Evolutionary conservation across 2,113 vertebrate species (phyloP).

Genomic region (Gavia stellata): DNA sequence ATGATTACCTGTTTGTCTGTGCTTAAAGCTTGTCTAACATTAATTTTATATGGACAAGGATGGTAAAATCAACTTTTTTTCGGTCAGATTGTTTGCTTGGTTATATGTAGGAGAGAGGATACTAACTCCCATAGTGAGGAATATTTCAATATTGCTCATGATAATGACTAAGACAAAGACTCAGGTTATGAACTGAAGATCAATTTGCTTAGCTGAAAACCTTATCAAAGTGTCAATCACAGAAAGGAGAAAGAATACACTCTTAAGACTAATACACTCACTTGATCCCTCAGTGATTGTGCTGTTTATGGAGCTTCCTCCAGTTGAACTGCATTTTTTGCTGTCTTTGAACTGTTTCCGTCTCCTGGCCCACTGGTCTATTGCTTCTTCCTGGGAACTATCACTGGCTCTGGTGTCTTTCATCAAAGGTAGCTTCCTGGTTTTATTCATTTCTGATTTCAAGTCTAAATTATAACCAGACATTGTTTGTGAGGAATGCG

Average conservation of each 20-base stretch:
- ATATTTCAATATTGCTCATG: background rate
- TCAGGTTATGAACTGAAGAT: background rate
- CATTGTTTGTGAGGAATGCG: background rate
- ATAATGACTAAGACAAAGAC: background rate
- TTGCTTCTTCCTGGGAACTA: conserved; percentile 70
- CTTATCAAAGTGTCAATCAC: background rate
- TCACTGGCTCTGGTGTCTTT: conserved; percentile 65
- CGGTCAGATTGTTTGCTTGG: background rate
- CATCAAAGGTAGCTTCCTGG: conserved; percentile 60
- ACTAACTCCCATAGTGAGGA: background rate
- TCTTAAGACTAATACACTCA: conserved; percentile 34
- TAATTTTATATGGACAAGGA: background rate
- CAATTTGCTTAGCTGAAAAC: background rate
- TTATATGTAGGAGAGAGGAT: background rate
- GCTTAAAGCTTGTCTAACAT: background rate
- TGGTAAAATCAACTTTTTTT: background rate
- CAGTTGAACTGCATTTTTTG: conserved; percentile 80
- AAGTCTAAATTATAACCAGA: conserved; percentile 56
- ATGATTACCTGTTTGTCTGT: background rate
- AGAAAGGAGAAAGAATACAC: background rate
- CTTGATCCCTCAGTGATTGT: conserved; percentile 85
- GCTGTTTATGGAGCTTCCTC: conserved; percentile 81
- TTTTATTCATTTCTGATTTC: conserved; percentile 70
- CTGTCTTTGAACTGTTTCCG: conserved; percentile 83
- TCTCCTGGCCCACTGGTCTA: conserved; percentile 82